Percentiles rank a stretch among this genome's conserved stretches.
Conservation (phyloP, 1,140 invertebrate genomes). For the Drosophila aff. region DNA sequence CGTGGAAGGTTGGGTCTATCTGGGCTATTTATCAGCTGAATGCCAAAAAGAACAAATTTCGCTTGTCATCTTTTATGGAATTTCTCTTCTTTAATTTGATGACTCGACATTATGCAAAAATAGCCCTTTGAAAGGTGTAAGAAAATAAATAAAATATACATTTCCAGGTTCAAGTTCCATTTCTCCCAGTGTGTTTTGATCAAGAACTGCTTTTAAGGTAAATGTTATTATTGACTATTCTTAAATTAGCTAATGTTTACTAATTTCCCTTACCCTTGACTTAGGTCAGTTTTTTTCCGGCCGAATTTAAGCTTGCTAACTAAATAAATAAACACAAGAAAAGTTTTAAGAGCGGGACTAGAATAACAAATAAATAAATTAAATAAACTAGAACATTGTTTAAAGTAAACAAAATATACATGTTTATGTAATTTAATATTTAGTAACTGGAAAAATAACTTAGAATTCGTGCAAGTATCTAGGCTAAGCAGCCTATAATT, state of each 20-base stretch:
- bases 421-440: neutral
- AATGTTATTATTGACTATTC: conserved; percentile 25
- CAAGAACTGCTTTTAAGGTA: conserved; percentile 9
- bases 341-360: neutral
- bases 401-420: neutral
- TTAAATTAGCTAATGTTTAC: conserved; percentile 36
- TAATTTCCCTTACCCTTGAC: conserved; percentile 48
- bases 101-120: conserved; percentile 40
- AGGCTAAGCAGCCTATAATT: conserved; percentile 16
- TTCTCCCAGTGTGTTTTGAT: neutral
- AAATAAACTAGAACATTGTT: conserved; percentile 2
- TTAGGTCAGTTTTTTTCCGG: conserved; percentile 48
- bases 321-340: conserved; percentile 30
- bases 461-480: neutral
- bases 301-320: conserved; percentile 26
- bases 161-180: conserved; percentile 1
- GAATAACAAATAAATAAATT: neutral
- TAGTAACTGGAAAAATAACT: neutral
- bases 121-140: neutral
- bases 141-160: neutral
- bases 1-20: conserved; percentile 2
- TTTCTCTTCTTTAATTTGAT: conserved; percentile 26
- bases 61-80: conserved; percentile 19
- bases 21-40: neutral
- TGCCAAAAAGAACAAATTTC: conserved; percentile 1